A percentile compares a stretch with the other conserved stretches of the same genome.
Conservation (phyloP, 1,140 invertebrate genomes). For the Leptoteleia sp. region DNA sequence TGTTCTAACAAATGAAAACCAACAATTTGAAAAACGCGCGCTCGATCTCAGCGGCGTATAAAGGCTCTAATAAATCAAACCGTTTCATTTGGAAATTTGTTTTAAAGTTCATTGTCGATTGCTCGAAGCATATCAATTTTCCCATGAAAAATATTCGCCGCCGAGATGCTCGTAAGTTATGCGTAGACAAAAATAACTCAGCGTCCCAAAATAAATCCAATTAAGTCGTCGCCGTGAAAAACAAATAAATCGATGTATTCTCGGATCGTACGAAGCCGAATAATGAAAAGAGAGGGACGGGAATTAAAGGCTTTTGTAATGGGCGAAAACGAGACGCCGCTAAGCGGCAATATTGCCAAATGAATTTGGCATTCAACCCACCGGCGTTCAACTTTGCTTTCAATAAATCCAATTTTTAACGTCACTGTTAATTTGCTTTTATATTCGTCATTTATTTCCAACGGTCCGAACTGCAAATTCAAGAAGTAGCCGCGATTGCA, state of each 20-base stretch:
- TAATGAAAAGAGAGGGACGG: conserved; percentile 31
- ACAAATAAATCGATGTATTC: conserved; percentile 73
- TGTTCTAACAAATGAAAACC: conserved; percentile 54
- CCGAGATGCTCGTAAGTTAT: conserved; percentile 58
- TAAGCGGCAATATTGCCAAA: conserved; percentile 34
- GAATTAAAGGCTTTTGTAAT: conserved; percentile 48
- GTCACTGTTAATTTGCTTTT: too few species aligned
- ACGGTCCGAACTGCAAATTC: too few species aligned
- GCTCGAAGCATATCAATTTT: conserved; percentile 61
- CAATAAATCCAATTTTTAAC: too few species aligned
- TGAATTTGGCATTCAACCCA: too few species aligned
- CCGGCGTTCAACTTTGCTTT: not conserved
- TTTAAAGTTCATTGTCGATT: conserved; percentile 62
- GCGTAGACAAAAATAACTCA: conserved; percentile 67
- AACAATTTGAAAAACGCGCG: conserved; percentile 52
- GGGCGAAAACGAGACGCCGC: conserved; percentile 22
- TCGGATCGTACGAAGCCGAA: conserved; percentile 40
- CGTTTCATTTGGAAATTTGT: conserved; percentile 61
- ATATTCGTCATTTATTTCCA: too few species aligned
- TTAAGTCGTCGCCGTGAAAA: conserved; percentile 70
- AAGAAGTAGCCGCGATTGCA: too few species aligned
- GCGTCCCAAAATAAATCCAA: conserved; percentile 72
- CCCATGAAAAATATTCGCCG: conserved; percentile 64
- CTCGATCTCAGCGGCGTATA: conserved; percentile 23
- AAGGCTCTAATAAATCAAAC: conserved; percentile 40